Percentiles rank a stretch among this genome's conserved stretches.
These are phyloP conservation scores for Rallus limicola DNA, from an alignment of 2,113 vertebrate species.

Conservation along the genomic window DNA sequence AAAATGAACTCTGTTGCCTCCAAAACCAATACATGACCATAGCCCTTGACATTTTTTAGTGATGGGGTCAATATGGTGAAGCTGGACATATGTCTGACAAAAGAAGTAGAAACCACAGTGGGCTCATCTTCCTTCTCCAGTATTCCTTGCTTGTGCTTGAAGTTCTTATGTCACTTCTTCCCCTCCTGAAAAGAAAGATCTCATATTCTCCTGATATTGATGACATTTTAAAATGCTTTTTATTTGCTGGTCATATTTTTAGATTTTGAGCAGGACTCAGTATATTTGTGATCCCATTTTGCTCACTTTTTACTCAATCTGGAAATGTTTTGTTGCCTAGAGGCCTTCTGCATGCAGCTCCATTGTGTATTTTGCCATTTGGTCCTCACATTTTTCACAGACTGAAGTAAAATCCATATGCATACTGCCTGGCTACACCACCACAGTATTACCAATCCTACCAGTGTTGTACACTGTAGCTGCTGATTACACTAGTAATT, in stretches of 20 bases:
- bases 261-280: not conserved
- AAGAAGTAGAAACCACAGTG: not conserved
- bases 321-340: too few species aligned
- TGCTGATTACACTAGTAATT: not conserved
- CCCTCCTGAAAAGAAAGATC: not conserved
- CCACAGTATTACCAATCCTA: not conserved
- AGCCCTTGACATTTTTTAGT: not conserved
- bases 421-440: not conserved
- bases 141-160: not conserved
- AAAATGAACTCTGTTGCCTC: not conserved
- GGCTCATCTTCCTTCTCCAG: not conserved
- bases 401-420: not conserved
- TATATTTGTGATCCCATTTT: not conserved
- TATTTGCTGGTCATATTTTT: not conserved
- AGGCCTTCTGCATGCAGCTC: too few species aligned
- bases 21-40: too few species aligned
- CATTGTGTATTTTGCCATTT: too few species aligned
- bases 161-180: not conserved
- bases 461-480: not conserved
- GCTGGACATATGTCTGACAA: not conserved
- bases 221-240: not conserved
- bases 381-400: too few species aligned
- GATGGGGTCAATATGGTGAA: not conserved
- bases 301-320: not conserved
- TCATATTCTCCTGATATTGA: not conserved